These are phyloP conservation scores for Heliopora coerulea DNA, from an alignment of 92 coral and sea anemone genomes.

Conservation along the genomic window DNA sequence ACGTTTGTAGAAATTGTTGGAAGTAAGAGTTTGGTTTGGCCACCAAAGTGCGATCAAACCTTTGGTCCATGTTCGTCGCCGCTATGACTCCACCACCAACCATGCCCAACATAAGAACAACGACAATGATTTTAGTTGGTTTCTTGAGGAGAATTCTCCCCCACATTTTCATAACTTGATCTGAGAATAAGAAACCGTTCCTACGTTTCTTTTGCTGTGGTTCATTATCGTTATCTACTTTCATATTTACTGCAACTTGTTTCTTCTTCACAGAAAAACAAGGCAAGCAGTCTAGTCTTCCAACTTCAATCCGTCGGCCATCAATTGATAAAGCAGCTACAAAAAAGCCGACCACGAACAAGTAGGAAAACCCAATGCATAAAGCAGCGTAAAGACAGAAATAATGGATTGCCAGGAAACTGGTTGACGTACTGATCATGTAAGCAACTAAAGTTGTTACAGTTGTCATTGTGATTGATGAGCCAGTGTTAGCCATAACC, in stretches of 20 bases:
- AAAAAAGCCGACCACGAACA: constrained; percentile 74
- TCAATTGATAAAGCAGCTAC: constrained; percentile 78
- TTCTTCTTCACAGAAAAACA: constrained; percentile 42
- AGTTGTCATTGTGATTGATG: constrained; percentile 96
- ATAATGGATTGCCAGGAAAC: constrained; percentile 70
- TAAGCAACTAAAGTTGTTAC: constrained; percentile 90
- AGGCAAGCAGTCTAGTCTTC: constrained; percentile 83
- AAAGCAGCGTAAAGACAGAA: constrained; percentile 83
- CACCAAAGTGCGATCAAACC: constrained; percentile 50
- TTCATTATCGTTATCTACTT: constrained; percentile 53
- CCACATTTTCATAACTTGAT: constrained; percentile 62
- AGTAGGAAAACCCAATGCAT: constrained; percentile 61
- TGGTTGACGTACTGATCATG: constrained; percentile 80
- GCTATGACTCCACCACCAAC: constrained; percentile 15
- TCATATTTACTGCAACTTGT: constrained; percentile 47
- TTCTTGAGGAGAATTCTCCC: constrained; percentile 52
- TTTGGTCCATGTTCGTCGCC: constrained; percentile 35
- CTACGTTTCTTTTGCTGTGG: constrained; percentile 34
- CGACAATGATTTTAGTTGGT: constrained; percentile 53
- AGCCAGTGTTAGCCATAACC: constrained; percentile 80
- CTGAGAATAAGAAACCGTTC: constrained; percentile 31
- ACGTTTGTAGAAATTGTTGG: constrained; percentile 11
- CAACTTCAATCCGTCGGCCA: constrained; percentile 64
- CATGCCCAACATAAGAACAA: constrained; percentile 53
- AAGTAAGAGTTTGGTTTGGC: constrained; percentile 57